Evolutionary conservation across 30 jellyfish, hydroid and myxozoan species (phyloP).

Genomic region (Sanderia malayensis): DNA sequence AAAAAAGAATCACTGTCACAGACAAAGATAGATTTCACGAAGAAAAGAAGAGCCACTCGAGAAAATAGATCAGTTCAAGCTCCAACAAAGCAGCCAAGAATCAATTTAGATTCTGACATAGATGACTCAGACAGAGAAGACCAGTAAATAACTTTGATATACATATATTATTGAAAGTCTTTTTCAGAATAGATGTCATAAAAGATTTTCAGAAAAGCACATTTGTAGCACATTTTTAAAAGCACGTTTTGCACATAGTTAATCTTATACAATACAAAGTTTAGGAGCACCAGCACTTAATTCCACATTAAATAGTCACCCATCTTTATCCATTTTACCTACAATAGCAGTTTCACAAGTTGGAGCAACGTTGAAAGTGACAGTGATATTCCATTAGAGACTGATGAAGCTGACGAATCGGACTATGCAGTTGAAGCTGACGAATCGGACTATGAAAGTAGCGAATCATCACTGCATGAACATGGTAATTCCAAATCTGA

Average conservation of each 20-base stretch:
- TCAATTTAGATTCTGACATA: slow-evolving; percentile 5
- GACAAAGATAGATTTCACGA: slow-evolving; percentile 7
- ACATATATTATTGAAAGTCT: slow-evolving; percentile 1
- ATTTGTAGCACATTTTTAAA: background rate
- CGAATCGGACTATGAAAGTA: slow-evolving; percentile 3
- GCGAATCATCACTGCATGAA: background rate
- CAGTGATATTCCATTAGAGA: slow-evolving; percentile 2
- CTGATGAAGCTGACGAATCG: too few species aligned
- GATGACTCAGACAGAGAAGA: slow-evolving; percentile 18
- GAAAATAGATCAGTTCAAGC: slow-evolving; percentile 9
- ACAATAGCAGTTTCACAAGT: slow-evolving; percentile 8
- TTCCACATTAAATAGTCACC: background rate
- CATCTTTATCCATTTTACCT: slow-evolving; percentile 5
- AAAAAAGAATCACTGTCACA: slow-evolving; percentile 7
- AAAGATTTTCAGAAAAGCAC: slow-evolving; percentile 1
- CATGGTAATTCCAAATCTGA: background rate
- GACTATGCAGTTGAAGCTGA: too few species aligned
- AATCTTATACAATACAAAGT: background rate
- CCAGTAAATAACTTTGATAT: slow-evolving; percentile 5
- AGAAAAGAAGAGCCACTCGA: background rate
- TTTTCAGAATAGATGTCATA: background rate
- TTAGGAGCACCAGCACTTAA: slow-evolving; percentile 13
- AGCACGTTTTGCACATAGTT: slow-evolving; percentile 3
- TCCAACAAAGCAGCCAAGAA: slow-evolving; percentile 1
- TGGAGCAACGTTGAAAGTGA: background rate